These are phyloP conservation scores for Butorides virescens DNA, from an alignment of 2,113 vertebrate species.

Conservation along the genomic window DNA sequence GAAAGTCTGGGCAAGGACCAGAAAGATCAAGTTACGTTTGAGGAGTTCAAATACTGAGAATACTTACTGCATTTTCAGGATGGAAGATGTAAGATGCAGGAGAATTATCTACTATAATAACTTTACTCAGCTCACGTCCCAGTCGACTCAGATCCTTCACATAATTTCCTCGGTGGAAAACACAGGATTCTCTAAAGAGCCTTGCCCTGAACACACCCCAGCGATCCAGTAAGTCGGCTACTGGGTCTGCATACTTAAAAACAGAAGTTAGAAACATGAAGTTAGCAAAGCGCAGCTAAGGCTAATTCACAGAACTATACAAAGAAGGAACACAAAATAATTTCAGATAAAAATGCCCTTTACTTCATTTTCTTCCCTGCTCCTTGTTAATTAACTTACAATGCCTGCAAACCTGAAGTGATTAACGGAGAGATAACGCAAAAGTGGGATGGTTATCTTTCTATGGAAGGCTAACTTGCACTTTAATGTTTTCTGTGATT, in stretches of 20 bases:
- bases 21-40: not conserved
- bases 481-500: not conserved
- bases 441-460: not conserved
- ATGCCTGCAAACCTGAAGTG: not conserved
- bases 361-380: not conserved
- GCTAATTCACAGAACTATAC: not conserved
- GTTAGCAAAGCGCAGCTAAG: not conserved
- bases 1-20: not conserved
- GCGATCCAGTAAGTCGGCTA: constrained; percentile 93
- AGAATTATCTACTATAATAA: constrained; percentile 97
- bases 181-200: constrained; percentile 97
- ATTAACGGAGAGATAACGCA: not conserved
- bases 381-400: constrained; percentile 7
- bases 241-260: constrained; percentile 93
- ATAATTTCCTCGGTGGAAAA: constrained; percentile 97
- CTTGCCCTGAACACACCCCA: constrained; percentile 95
- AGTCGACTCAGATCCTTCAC: constrained; percentile 97
- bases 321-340: not conserved
- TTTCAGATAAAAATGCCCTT: not conserved
- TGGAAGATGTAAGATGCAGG: constrained; percentile 99
- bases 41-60: not conserved
- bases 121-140: constrained; percentile 92
- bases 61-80: constrained; percentile 95
- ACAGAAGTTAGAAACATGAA: not conserved
- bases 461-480: not conserved